phyloP scores from a whole-genome alignment of 1,140 invertebrate species.

The Habropoda laboriosa region DNA sequence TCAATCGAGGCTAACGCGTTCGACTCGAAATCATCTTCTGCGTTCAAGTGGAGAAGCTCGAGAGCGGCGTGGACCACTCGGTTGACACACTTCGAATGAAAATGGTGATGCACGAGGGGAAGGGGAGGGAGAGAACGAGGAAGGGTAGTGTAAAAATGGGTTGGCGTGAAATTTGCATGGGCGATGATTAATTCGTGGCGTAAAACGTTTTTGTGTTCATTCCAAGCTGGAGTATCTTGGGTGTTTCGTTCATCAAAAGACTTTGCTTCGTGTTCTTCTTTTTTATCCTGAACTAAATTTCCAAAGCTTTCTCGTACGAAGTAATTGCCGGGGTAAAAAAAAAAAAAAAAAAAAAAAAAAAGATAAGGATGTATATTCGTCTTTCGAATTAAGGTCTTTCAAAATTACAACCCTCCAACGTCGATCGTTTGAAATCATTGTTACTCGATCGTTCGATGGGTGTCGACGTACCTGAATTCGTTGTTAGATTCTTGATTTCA shows the following conservation, averaged over 20 bases:
- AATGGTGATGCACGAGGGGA: not conserved
- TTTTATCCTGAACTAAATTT: no score
- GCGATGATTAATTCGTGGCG: not conserved
- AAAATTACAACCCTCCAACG: constrained; percentile 2
- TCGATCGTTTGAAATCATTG: constrained; percentile 8
- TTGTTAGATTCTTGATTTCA: constrained; percentile 60
- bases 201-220: not conserved
- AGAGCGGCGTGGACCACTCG: constrained; percentile 32
- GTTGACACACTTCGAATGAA: constrained; percentile 21
- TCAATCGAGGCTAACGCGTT: constrained; percentile 54
- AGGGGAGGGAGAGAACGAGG: not conserved
- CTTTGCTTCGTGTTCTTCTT: not conserved
- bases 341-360: not conserved
- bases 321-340: no score
- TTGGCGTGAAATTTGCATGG: constrained; percentile 23
- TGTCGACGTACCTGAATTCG: constrained; percentile 61
- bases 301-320: no score
- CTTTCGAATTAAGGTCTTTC: not conserved
- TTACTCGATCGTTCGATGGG: constrained; percentile 1
- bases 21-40: constrained; percentile 18
- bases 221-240: not conserved
- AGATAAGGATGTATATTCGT: not conserved
- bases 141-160: not conserved
- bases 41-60: constrained; percentile 29
- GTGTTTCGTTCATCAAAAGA: not conserved